Conservation (phyloP, 2,797 vertebrate genomes). For the Spinus pinus region DNA sequence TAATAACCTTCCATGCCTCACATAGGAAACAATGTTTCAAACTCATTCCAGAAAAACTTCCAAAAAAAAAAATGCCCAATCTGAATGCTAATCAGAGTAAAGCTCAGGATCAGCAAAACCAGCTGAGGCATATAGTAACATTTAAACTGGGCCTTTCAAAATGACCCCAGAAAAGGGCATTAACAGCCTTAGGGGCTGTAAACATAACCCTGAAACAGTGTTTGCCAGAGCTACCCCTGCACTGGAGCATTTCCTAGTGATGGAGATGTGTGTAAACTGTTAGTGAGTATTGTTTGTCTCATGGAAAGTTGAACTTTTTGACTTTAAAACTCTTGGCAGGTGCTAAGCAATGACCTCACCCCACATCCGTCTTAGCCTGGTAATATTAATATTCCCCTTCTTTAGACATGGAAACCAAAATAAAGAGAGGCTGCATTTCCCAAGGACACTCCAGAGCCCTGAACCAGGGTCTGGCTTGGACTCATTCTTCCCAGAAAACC, state of each 20-base stretch:
- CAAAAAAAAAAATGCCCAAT: background rate
- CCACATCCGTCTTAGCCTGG: background rate
- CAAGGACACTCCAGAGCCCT: background rate
- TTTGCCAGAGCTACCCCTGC: background rate
- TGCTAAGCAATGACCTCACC: slow-evolving; percentile 40
- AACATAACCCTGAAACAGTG: background rate
- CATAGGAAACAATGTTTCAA: background rate
- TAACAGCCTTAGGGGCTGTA: background rate
- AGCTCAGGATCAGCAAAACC: background rate
- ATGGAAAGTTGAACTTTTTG: slow-evolving; percentile 11
- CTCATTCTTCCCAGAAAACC: background rate
- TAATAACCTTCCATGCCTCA: background rate
- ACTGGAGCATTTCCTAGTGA: background rate
- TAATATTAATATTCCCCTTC: slow-evolving; percentile 20
- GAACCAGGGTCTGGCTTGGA: background rate
- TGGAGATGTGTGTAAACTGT: background rate
- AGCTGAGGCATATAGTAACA: background rate
- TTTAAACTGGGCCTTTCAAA: background rate
- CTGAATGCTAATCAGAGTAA: background rate
- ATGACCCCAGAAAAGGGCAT: background rate
- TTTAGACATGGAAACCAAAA: slow-evolving; percentile 24
- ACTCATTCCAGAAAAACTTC: background rate
- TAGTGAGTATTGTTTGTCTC: slow-evolving; percentile 26
- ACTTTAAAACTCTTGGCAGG: slow-evolving; percentile 40
- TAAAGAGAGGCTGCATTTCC: background rate